These are phyloP conservation scores for Andrena trimmerana DNA, from an alignment of 2,888 invertebrate genomes.

Conservation along the genomic window DNA sequence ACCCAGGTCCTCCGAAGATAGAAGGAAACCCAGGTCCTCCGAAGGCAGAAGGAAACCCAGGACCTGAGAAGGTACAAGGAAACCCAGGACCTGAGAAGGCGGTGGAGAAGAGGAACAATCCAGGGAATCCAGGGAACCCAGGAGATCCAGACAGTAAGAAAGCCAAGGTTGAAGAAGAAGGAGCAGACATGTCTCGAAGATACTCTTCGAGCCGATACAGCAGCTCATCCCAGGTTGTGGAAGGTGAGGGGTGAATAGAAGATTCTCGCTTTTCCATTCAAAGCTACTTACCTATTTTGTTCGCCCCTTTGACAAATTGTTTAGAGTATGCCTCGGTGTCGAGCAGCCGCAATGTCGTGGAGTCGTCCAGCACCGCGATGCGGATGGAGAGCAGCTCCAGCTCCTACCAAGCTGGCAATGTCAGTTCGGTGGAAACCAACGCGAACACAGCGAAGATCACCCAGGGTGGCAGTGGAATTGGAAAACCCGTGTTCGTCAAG, in stretches of 20 bases:
- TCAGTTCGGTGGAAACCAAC: constrained; percentile 42
- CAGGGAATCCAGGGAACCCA: constrained; percentile 49
- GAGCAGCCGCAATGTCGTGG: constrained; percentile 81
- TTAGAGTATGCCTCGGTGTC: constrained; percentile 83
- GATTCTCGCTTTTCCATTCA: too few relatives aligned
- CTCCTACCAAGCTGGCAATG: constrained; percentile 66
- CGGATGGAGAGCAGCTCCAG: constrained; percentile 75
- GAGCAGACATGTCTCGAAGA: constrained; percentile 82
- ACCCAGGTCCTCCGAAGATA: constrained; percentile 47
- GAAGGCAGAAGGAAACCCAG: constrained; percentile 44
- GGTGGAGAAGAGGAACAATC: constrained; percentile 71
- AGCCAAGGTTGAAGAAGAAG: constrained; percentile 76
- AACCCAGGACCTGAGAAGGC: constrained; percentile 62
- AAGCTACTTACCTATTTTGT: not conserved
- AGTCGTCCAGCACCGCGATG: constrained; percentile 76
- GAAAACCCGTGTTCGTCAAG: constrained; percentile 90
- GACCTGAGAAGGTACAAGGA: constrained; percentile 48
- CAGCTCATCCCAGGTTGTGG: constrained; percentile 88
- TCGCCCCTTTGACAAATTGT: not conserved
- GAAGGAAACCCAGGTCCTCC: constrained; percentile 49
- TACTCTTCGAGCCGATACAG: constrained; percentile 87
- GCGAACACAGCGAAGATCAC: constrained; percentile 72
- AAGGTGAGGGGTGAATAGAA: constrained; percentile 85
- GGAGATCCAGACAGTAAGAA: constrained; percentile 72
- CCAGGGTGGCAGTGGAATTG: constrained; percentile 84